Evolutionary conservation across 2,797 vertebrate species (phyloP).

Genomic region (Poeciliopsis gracilis): DNA sequence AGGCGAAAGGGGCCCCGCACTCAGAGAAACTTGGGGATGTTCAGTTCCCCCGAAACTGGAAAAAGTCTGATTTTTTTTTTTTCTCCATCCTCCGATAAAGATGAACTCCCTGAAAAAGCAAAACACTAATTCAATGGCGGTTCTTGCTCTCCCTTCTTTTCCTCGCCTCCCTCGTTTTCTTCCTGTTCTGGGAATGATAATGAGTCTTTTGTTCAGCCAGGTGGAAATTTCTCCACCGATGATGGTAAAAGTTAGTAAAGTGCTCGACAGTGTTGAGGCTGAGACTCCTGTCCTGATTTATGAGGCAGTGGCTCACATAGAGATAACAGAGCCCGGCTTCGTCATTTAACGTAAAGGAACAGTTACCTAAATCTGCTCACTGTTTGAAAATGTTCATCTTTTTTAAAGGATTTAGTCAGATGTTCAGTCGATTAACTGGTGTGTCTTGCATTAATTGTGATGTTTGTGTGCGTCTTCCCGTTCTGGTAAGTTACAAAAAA

Average conservation of each 20-base stretch:
- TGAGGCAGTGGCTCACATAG: background rate
- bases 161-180: background rate
- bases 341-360: background rate
- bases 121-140: background rate
- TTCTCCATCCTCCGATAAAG: background rate
- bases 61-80: background rate
- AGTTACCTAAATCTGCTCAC: background rate
- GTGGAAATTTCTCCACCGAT: slow-evolving; percentile 18
- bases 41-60: background rate
- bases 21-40: background rate
- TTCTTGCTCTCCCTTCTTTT: background rate
- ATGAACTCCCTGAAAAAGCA: background rate
- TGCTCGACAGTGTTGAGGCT: background rate
- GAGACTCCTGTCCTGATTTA: slow-evolving; percentile 17
- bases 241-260: slow-evolving; percentile 12
- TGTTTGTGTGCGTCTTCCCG: background rate
- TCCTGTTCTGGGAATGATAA: background rate
- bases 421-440: background rate
- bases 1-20: background rate
- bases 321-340: background rate
- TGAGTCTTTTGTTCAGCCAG: slow-evolving; percentile 21
- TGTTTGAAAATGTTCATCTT: background rate
- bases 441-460: background rate
- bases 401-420: background rate
- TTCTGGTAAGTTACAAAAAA: background rate